Evolutionary conservation across 2,797 vertebrate species (phyloP).

Genomic region (Erpetoichthys calabaricus): DNA sequence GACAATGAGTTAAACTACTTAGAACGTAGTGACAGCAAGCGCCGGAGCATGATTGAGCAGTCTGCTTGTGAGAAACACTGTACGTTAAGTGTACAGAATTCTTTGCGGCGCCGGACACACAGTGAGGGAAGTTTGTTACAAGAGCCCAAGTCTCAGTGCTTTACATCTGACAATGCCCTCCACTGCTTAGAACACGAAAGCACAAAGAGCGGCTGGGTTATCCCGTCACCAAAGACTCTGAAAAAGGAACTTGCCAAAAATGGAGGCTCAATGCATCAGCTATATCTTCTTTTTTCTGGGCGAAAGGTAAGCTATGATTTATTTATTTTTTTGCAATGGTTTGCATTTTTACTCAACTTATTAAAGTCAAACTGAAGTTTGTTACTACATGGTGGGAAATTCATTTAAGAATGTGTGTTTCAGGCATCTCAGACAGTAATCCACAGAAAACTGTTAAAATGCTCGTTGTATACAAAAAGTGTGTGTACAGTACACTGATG

Average conservation of each 20-base stretch:
- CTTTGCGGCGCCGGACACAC: constrained; percentile 79
- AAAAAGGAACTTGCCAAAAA: constrained; percentile 83
- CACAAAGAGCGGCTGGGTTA: constrained; percentile 52
- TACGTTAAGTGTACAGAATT: constrained; percentile 70
- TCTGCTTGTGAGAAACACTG: constrained; percentile 55
- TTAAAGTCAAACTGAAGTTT: no score
- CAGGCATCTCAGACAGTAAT: no score
- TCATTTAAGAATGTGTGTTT: no score
- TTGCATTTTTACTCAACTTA: no score
- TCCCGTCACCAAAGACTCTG: constrained; percentile 77
- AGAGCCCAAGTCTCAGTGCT: constrained; percentile 67
- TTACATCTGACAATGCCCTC: constrained; percentile 84
- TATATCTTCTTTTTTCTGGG: constrained; percentile 79
- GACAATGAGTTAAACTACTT: constrained; percentile 68
- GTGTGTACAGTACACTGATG: no score
- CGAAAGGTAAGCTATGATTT: constrained; percentile 61
- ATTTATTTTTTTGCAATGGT: no score
- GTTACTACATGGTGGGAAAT: no score
- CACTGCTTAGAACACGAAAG: constrained; percentile 63
- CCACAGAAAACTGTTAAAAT: no score
- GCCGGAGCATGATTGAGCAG: constrained; percentile 78
- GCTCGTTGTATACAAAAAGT: no score
- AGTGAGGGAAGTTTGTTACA: constrained; percentile 89
- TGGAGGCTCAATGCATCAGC: constrained; percentile 84
- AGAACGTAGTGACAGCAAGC: constrained; percentile 56